phyloP scores from a whole-genome alignment of 2,888 invertebrate species.

The Rhingia rostrata region DNA sequence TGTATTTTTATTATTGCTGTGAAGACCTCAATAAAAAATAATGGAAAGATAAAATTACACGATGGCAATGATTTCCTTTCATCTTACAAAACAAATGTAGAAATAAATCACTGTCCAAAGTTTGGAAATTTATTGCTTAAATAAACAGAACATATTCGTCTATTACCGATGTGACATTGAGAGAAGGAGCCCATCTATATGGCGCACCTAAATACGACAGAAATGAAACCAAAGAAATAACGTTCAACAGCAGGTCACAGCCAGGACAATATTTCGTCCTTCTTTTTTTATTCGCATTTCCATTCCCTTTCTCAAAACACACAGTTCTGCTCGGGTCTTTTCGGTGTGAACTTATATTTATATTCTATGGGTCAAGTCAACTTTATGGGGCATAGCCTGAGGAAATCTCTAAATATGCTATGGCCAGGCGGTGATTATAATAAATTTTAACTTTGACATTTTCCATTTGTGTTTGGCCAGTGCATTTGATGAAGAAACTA shows the following conservation, averaged over 20 bases:
- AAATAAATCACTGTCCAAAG: conserved; percentile 69
- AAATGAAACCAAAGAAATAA: conserved; percentile 51
- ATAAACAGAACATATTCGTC: conserved; percentile 68
- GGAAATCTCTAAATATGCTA: conserved; percentile 46
- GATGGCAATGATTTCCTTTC: conserved; percentile 29
- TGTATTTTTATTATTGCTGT: too few species aligned
- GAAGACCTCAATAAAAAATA: background rate
- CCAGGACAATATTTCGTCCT: conserved; percentile 40
- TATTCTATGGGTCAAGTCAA: conserved; percentile 36
- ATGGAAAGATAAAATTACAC: background rate
- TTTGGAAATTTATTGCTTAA: conserved; percentile 64
- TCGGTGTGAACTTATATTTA: conserved; percentile 25
- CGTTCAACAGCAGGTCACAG: conserved; percentile 51
- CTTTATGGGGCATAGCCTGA: conserved; percentile 4
- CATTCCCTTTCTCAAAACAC: conserved; percentile 5
- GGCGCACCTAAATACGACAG: conserved; percentile 6
- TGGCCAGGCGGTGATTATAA: conserved; percentile 57
- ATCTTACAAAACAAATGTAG: conserved; percentile 56
- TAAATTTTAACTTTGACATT: conserved; percentile 61
- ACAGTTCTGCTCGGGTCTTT: conserved; percentile 7
- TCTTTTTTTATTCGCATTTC: conserved; percentile 14
- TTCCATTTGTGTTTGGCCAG: conserved; percentile 19
- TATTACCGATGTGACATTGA: conserved; percentile 49
- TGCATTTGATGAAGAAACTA: conserved; percentile 4
- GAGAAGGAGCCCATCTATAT: conserved; percentile 6